These are phyloP conservation scores for Anolis apletophallus DNA, from an alignment of 2,797 vertebrate species.

Conservation along the genomic window DNA sequence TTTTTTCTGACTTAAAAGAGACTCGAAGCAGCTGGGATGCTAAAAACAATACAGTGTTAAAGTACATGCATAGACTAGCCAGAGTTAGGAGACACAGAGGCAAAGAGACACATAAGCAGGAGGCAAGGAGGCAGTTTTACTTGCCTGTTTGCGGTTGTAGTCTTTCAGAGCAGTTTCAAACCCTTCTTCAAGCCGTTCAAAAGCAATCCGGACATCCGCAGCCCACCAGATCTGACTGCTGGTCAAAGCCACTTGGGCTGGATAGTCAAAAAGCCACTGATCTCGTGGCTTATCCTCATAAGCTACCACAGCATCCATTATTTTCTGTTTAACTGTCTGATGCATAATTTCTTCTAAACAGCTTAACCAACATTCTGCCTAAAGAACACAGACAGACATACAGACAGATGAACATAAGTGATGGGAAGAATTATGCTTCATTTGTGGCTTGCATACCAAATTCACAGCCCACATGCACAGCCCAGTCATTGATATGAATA, in stretches of 20 bases:
- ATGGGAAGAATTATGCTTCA: conserved; percentile 25
- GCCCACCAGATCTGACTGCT: conserved; percentile 76
- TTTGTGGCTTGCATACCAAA: background rate
- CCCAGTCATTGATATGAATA: background rate
- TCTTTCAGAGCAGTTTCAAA: conserved; percentile 83
- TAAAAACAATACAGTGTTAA: no score
- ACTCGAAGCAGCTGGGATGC: no score
- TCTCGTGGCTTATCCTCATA: conserved; percentile 83
- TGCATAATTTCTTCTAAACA: conserved; percentile 79
- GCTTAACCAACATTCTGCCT: conserved; percentile 79
- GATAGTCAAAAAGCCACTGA: conserved; percentile 81
- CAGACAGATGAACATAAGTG: conserved; percentile 19
- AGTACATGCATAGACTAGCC: no score
- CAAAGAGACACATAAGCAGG: background rate
- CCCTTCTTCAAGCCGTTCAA: conserved; percentile 82
- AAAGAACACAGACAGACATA: background rate
- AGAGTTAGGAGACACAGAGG: no score
- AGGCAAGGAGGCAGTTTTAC: background rate
- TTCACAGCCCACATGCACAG: background rate
- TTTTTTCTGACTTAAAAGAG: no score
- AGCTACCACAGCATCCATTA: conserved; percentile 77
- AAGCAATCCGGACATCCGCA: conserved; percentile 80
- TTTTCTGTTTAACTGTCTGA: conserved; percentile 78
- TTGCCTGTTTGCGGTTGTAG: conserved; percentile 81
- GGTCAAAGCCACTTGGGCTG: conserved; percentile 77